A percentile compares a stretch with the other conserved stretches of the same genome.
phyloP scores from a whole-genome alignment of 2,113 vertebrate species.

The Sminthopsis crassicaudata region DNA sequence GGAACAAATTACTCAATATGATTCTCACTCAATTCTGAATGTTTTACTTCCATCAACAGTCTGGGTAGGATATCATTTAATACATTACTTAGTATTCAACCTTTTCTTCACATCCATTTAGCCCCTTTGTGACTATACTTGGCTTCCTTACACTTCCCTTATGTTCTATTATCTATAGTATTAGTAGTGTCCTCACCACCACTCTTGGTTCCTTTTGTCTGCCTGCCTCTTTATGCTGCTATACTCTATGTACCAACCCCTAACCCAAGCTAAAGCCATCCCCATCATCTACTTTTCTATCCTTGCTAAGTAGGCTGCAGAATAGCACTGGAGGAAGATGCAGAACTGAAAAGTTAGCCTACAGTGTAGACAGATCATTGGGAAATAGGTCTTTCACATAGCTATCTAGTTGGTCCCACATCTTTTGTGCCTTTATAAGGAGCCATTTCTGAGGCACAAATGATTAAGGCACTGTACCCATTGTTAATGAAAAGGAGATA shows the following conservation, averaged over 20 bases:
- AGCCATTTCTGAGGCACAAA: background rate
- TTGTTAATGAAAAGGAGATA: background rate
- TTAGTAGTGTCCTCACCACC: background rate
- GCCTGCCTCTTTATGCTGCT: background rate
- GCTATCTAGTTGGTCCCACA: background rate
- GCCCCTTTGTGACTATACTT: background rate
- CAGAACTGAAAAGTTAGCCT: background rate
- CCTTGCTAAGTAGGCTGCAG: background rate
- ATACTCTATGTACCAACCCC: background rate
- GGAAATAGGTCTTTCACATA: background rate
- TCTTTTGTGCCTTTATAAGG: background rate
- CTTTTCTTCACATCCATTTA: background rate
- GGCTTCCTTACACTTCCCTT: background rate
- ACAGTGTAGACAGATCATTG: background rate
- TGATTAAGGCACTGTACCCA: background rate
- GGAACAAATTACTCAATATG: background rate
- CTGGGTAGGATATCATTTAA: background rate
- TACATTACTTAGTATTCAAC: background rate
- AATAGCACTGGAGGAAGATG: background rate
- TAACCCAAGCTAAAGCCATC: background rate
- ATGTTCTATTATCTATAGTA: background rate
- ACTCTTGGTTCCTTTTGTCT: background rate
- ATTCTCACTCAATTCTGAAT: background rate
- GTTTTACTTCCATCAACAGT: background rate
- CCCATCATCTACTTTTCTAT: too few relatives aligned